Base-by-base conservation (phyloP, 2,888 invertebrate species). In the Rhagophthalmus giganteus region DNA sequence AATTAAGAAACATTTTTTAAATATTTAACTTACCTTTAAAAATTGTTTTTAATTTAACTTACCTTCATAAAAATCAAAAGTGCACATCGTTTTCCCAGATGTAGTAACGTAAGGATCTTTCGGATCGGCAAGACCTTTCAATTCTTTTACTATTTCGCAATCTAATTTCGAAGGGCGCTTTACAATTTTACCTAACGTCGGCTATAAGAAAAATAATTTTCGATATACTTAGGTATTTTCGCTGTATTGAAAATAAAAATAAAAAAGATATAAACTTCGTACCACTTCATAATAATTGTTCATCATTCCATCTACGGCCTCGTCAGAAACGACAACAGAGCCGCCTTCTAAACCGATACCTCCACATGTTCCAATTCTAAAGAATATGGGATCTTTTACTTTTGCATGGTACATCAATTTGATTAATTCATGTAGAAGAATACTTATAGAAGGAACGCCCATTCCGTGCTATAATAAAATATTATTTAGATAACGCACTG, bases 1-100 rank as follows among this genome's bases (percentile, higher is more conserved):
- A n/a, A n/a, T n/a, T n/a, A n/a, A n/a, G n/a, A n/a, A n/a, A n/a
- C n/a, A n/a, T n/a, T n/a, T n/a, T n/a, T n/a, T n/a, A n/a, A n/a
- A n/a, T n/a, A n/a, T n/a, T 11, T 2, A 15, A 6, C 28, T 13
- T 26, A 9, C 3, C 8, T 31, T 12, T 5, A 57, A n/a, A n/a
- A n/a, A n/a, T n/a, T n/a, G n/a, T n/a, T n/a, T n/a, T n/a, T n/a
- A n/a, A n/a, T n/a, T n/a, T 38, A 48, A 46, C 64, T 58, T 73
- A 87, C 90, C 95, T 83, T 99, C 98, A 74, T 98, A 99, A 73
- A 99, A 99, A 74, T 98, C 98, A 69, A 93, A 88, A 6, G 97
- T 91, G 76, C 97, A 96, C 85, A 97, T 87, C 0, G 98, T 99
- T 71, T 89, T 93, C 33, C 98, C 99, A 37, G 83, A 81, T 26